Percentiles rank a stretch among this genome's conserved stretches.
Evolutionary conservation across 2,797 vertebrate genomes (phyloP).

Genomic region (Danio albolineatus): DNA sequence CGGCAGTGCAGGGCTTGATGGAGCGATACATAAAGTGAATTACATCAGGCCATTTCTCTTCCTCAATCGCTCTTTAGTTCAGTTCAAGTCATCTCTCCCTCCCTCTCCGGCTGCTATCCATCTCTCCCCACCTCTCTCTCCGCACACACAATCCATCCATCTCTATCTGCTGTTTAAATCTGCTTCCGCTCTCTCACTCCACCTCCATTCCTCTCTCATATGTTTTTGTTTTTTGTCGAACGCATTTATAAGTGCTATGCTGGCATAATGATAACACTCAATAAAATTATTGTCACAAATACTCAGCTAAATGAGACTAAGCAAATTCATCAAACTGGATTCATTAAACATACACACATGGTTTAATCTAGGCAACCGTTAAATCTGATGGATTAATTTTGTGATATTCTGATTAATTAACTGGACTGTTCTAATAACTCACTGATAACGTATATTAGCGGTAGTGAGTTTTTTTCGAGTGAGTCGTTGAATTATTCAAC

Average conservation of each 20-base stretch:
- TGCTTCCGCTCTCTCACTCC: constrained; percentile 55
- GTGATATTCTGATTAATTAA: not conserved
- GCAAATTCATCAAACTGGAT: constrained; percentile 33
- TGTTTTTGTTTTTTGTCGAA: constrained; percentile 9
- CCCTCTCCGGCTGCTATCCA: constrained; percentile 27
- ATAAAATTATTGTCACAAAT: constrained; percentile 62
- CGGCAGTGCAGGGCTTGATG: constrained; percentile 41
- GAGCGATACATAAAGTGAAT: constrained; percentile 60
- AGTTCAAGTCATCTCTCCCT: constrained; percentile 31
- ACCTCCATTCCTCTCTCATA: constrained; percentile 31
- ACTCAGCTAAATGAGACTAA: constrained; percentile 2
- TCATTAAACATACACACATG: not conserved
- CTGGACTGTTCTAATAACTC: not conserved
- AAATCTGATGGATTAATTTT: not conserved
- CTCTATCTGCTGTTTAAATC: constrained; percentile 47
- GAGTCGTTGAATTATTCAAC: not conserved
- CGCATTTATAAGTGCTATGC: constrained; percentile 70
- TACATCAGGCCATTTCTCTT: constrained; percentile 64
- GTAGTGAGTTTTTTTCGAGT: not conserved
- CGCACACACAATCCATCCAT: constrained; percentile 56
- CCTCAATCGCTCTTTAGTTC: constrained; percentile 48
- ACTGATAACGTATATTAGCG: not conserved
- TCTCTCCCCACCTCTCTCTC: constrained; percentile 34
- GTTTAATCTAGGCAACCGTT: not conserved
- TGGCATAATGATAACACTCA: constrained; percentile 68